These are phyloP conservation scores for Cosmorhoe ocellata DNA, from an alignment of 2,888 invertebrate species.

Conservation along the genomic window DNA sequence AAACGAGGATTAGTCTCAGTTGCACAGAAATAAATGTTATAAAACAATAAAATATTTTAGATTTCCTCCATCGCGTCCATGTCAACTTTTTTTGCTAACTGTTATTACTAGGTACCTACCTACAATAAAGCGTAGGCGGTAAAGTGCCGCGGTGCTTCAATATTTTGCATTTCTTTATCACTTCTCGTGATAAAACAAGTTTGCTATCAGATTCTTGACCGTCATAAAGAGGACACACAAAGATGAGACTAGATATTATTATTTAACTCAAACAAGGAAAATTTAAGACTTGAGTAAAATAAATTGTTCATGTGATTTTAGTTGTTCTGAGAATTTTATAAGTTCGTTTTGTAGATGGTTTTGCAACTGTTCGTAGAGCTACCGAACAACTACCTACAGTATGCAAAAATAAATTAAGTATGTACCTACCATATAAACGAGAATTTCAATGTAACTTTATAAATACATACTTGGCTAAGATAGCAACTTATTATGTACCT, in stretches of 20 bases:
- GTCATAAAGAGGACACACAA: conserved; percentile 12
- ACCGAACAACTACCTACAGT: too few relatives aligned
- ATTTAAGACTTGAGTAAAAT: neutral
- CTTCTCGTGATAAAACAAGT: conserved; percentile 18
- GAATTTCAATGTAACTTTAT: too few relatives aligned
- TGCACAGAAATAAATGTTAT: conserved; percentile 1
- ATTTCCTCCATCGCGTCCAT: neutral
- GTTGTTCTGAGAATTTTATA: conserved; percentile 2
- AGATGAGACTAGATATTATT: conserved; percentile 13
- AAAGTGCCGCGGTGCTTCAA: neutral
- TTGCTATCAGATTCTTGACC: conserved; percentile 24
- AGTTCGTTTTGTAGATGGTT: neutral
- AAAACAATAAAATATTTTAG: conserved; percentile 8
- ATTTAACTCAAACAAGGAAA: conserved; percentile 6
- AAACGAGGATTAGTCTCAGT: conserved; percentile 7
- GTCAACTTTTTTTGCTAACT: conserved; percentile 10
- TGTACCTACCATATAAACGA: too few relatives aligned
- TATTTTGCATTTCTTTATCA: neutral
- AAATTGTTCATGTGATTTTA: neutral
- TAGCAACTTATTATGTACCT: too few relatives aligned
- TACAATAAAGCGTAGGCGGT: too few relatives aligned
- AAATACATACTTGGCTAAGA: too few relatives aligned
- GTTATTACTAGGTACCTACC: conserved; percentile 3
- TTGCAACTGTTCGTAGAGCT: neutral
- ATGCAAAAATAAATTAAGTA: too few relatives aligned